Base-by-base conservation (phyloP, 2,797 vertebrate genomes). In the Mionectes olivaceus region DNA sequence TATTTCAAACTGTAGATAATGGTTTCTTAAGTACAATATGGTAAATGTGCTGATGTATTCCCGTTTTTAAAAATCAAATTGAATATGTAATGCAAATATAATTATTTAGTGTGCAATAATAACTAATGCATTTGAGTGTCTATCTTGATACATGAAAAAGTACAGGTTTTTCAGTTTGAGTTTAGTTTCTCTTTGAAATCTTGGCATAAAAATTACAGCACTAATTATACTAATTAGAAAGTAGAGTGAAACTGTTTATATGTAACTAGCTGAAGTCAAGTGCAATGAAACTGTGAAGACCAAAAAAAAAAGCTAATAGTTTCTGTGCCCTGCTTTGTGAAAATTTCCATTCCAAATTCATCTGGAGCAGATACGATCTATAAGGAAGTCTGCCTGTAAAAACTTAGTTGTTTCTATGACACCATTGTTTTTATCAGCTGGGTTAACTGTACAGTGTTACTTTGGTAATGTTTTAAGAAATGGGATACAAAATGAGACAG, bases 1-100 rank as follows among this genome's bases (percentile, higher is more conserved):
- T 87, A 65, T 76, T 95, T 84, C 63, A 82, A 90, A 73, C 52
- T 67, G 55, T 9, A 75, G 88, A 53, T 89, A 90, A 90, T 90
- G 59, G 52, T 52, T 93, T 86, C 76, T 83, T 87, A 90, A 73
- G 37, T 73, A 94, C 77, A 6, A 3, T 65, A 76, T 9, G 11
- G 50, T 64, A 86, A 87, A 68, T 65, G 80, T 55, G n/a, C 35
- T 71, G 27, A 71, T 78, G 28, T 56, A 75, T 27, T 63, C n/a
- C 47, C 5, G 33, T 73, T 87, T 90, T 33, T 7, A 19, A 76
- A 90, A 90, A 88, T 90, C 35, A 60, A 90, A 88, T 73, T 81
- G 61, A 93, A 69, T 75, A 71, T 5, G 3, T 83, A 73, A 88
- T 86, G 74, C 50, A 94, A 95, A 94, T 87, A 91, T 21, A 82